Percentiles rank a stretch among this genome's conserved stretches.
phyloP scores from a whole-genome alignment of 2,113 vertebrate species.

The Microcebus griseorufus region DNA sequence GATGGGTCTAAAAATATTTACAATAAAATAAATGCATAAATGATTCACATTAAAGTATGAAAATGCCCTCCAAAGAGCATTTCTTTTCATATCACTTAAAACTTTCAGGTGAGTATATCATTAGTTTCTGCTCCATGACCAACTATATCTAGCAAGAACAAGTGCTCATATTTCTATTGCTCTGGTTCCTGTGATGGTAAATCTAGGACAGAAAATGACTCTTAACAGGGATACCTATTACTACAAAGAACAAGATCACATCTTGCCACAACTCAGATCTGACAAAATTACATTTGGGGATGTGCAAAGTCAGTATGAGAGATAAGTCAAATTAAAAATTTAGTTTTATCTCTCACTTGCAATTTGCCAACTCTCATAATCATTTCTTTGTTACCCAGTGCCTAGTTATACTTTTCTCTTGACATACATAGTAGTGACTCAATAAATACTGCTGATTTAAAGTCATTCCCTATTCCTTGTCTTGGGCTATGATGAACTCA shows the following conservation, averaged over 20 bases:
- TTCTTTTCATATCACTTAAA: neutral
- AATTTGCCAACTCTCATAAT: neutral
- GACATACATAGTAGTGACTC: neutral
- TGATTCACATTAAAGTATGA: neutral
- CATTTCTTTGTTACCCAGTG: neutral
- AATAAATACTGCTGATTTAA: constrained; percentile 24
- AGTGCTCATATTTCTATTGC: neutral
- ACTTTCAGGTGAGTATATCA: neutral
- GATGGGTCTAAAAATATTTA: neutral
- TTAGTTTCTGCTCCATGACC: neutral
- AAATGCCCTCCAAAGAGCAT: neutral
- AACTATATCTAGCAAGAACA: neutral
- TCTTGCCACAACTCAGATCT: neutral
- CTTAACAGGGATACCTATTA: neutral
- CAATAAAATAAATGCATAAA: neutral
- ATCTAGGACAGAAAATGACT: neutral
- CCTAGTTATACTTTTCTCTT: constrained; percentile 26
- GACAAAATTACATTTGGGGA: constrained; percentile 20
- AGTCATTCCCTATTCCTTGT: neutral
- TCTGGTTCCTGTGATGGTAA: neutral
- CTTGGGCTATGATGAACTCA: neutral
- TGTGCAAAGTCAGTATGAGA: neutral
- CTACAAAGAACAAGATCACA: neutral
- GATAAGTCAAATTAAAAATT: constrained; percentile 18
- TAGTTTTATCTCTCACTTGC: neutral